Percentiles rank a stretch among this genome's conserved stretches.
phyloP scores from a whole-genome alignment of 1,140 invertebrate species.

The Aphaenogaster floridana region DNA sequence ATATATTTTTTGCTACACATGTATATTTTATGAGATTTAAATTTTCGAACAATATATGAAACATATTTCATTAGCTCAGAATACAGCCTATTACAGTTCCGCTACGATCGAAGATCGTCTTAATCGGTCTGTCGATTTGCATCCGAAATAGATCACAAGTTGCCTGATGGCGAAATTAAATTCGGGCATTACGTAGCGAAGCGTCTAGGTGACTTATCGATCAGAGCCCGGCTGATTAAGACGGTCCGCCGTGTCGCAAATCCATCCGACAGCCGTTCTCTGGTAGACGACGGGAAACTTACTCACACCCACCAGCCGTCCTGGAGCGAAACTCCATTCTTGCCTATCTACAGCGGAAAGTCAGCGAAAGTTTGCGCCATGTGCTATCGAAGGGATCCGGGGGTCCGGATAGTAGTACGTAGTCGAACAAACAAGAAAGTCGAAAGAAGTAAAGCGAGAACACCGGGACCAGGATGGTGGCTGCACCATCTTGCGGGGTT shows the following conservation, averaged over 20 bases:
- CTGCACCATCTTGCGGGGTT: conserved; percentile 59
- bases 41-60: background rate
- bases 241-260: conserved; percentile 55
- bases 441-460: conserved; percentile 48
- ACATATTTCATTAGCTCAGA: background rate
- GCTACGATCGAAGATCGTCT: background rate
- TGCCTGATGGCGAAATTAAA: conserved; percentile 40
- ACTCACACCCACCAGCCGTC: conserved; percentile 22
- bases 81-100: too few relatives aligned
- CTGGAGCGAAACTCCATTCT: conserved; percentile 34
- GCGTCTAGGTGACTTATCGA: conserved; percentile 48
- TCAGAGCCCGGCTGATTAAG: conserved; percentile 61
- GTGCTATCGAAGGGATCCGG: conserved; percentile 52
- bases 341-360: conserved; percentile 61
- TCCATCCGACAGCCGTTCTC: conserved; percentile 56
- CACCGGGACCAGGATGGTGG: background rate
- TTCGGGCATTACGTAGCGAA: conserved; percentile 17
- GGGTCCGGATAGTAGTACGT: conserved; percentile 13
- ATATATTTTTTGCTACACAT: background rate
- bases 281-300: conserved; percentile 59
- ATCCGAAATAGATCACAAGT: conserved; percentile 44
- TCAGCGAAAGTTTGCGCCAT: conserved; percentile 68
- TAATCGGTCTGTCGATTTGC: conserved; percentile 27
- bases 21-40: background rate
- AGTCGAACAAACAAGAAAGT: conserved; percentile 21